Conservation (phyloP, 1,140 invertebrate genomes). For the Elymnias hypermnestra region DNA sequence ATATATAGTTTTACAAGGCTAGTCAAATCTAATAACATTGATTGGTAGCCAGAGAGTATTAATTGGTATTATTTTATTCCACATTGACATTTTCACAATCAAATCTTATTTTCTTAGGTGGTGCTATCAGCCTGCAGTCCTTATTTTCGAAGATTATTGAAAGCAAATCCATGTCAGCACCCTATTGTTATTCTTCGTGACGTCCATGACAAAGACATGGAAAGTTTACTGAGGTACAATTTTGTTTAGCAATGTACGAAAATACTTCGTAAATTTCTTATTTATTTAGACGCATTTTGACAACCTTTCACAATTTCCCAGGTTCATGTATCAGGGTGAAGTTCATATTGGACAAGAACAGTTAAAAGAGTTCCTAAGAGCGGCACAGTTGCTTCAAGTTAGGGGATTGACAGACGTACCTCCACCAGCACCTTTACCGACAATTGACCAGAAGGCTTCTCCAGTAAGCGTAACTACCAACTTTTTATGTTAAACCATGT, state of each 20-base stretch:
- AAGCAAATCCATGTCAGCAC: conserved; percentile 95
- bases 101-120: conserved; percentile 44
- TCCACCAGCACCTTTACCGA: conserved; percentile 76
- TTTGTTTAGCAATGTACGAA: too few species aligned
- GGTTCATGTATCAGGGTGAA: conserved; percentile 97
- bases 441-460: conserved; percentile 66
- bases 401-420: conserved; percentile 92
- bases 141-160: conserved; percentile 91
- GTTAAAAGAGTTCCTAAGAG: conserved; percentile 90
- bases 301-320: conserved; percentile 27
- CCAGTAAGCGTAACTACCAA: conserved; percentile 42
- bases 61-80: too few species aligned
- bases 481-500: too few species aligned
- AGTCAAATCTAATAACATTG: too few species aligned
- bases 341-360: conserved; percentile 94
- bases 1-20: too few species aligned
- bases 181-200: conserved; percentile 95
- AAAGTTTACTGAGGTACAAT: conserved; percentile 87
- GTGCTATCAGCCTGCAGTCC: conserved; percentile 94
- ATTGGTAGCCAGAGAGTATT: too few species aligned
- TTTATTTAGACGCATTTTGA: too few species aligned
- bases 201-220: conserved; percentile 91
- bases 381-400: conserved; percentile 93
- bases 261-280: too few species aligned
- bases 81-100: too few species aligned